Percentiles rank a stretch among this genome's conserved stretches.
phyloP scores from a whole-genome alignment of 2,888 invertebrate species.

The Lissonota sp. region DNA sequence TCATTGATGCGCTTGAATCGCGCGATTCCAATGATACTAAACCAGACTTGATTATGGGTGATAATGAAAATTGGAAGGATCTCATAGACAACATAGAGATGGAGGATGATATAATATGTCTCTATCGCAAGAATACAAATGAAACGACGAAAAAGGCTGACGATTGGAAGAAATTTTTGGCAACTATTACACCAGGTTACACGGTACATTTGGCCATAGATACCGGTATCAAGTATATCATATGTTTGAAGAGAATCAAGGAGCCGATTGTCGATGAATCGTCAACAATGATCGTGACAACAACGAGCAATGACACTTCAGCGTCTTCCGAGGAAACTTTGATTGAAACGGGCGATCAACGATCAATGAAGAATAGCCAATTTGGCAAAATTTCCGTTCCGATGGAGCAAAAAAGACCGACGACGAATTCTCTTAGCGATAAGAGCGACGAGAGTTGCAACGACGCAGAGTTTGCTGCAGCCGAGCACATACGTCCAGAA shows the following conservation, averaged over 20 bases:
- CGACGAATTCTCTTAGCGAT: neutral
- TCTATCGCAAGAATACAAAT: slow-evolving; percentile 66
- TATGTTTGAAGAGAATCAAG: slow-evolving; percentile 69
- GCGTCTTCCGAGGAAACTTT: neutral
- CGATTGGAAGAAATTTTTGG: slow-evolving; percentile 69
- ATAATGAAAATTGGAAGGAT: slow-evolving; percentile 64
- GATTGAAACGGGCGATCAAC: neutral
- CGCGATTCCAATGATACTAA: neutral
- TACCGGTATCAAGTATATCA: slow-evolving; percentile 66
- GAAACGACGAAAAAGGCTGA: slow-evolving; percentile 58
- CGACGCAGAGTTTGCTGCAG: neutral
- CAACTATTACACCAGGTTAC: slow-evolving; percentile 62
- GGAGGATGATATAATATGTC: slow-evolving; percentile 69
- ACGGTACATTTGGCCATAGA: slow-evolving; percentile 67
- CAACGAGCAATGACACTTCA: neutral
- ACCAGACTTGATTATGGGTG: slow-evolving; percentile 19
- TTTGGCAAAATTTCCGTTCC: neutral
- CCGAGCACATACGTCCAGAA: no score
- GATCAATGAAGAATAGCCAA: neutral
- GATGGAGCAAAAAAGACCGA: no score
- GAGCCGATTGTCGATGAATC: slow-evolving; percentile 28
- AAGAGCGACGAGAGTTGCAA: neutral
- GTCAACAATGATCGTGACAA: slow-evolving; percentile 1
- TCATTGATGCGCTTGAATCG: slow-evolving; percentile 44
- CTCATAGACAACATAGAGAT: slow-evolving; percentile 63